Base-by-base conservation (phyloP, 2,888 invertebrate genomes). In the Emmelina monodactyla region DNA sequence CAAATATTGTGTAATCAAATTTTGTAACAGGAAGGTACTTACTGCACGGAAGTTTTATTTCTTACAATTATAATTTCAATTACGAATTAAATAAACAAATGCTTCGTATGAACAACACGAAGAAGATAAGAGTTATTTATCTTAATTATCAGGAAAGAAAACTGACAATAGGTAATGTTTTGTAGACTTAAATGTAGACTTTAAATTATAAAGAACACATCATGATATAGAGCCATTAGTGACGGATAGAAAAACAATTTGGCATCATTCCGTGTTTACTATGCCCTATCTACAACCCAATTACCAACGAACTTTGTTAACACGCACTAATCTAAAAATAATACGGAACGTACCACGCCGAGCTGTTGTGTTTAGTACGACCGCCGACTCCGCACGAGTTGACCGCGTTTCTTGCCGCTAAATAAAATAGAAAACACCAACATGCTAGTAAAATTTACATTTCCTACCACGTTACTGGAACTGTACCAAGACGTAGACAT, bases 371-470 rank as follows among this genome's bases (percentile, higher is more conserved):
- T 25, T 29, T 29, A 29, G 29, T 33, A 19, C 12, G 33, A 15
- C 22, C 7, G 12, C 30, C 7, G 16, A 4, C 30, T 19, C 28
- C 31, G 33, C 32, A 31, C 39, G 19, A 25, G 16, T 10, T 15
- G 15, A 15, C 7, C 13, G 31, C 32, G 37, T 28, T 16, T 1
- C 14, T 36, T 12, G 3, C 14, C 19, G 34, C 11, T 19, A 11
- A 14, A 13, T 12, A n/a, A 11, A 30, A n/a, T 14, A 10, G 15
- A 16, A 10, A 31, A 14, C 11, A 30, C 40, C 22, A 15, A 58
- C 37, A 70, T 72, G 72, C 45, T 75, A 39, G 63, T 70, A 41
- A 76, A 76, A 55, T 55, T 71, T 9, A 49, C 64, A 28, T 66
- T 66, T 40, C 63, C 66, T 19, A 49, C 58, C 6, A 7, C 14